phyloP scores from a whole-genome alignment of 2,113 vertebrate species.

The Myotis brandtii region DNA sequence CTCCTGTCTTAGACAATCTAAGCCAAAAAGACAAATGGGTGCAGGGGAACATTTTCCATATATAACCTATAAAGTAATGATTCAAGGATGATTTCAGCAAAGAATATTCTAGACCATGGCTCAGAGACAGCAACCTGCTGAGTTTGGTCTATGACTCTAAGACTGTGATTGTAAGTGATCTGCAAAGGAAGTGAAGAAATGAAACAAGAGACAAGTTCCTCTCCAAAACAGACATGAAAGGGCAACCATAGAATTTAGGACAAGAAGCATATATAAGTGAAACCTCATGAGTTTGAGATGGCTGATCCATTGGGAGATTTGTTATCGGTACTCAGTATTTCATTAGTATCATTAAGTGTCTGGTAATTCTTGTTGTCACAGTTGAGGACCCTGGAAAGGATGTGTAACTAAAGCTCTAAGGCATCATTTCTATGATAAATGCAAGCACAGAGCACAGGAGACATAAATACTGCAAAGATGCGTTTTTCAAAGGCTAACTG shows the following conservation, averaged over 20 bases:
- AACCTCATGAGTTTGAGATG: neutral
- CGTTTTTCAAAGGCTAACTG: slow-evolving; percentile 33
- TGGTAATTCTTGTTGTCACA: neutral
- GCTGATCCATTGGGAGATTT: neutral
- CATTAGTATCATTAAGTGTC: neutral
- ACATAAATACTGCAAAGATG: neutral
- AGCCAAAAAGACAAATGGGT: neutral
- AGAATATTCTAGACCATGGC: neutral
- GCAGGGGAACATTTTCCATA: neutral
- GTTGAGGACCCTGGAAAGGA: neutral
- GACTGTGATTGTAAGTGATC: neutral
- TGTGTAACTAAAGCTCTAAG: slow-evolving; percentile 28
- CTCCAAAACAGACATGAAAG: slow-evolving; percentile 19
- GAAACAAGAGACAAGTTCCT: neutral
- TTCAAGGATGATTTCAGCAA: neutral
- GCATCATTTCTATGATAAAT: neutral
- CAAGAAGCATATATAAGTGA: neutral
- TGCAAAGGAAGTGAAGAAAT: slow-evolving; percentile 5
- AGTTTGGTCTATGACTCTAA: slow-evolving; percentile 20
- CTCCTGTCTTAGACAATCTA: neutral
- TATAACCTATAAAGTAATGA: neutral
- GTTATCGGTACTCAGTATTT: neutral
- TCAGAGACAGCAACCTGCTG: neutral
- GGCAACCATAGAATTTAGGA: neutral
- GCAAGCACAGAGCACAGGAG: neutral